These are phyloP conservation scores for Cynocephalus volans DNA, from an alignment of 2,113 vertebrate genomes.

Conservation along the genomic window DNA sequence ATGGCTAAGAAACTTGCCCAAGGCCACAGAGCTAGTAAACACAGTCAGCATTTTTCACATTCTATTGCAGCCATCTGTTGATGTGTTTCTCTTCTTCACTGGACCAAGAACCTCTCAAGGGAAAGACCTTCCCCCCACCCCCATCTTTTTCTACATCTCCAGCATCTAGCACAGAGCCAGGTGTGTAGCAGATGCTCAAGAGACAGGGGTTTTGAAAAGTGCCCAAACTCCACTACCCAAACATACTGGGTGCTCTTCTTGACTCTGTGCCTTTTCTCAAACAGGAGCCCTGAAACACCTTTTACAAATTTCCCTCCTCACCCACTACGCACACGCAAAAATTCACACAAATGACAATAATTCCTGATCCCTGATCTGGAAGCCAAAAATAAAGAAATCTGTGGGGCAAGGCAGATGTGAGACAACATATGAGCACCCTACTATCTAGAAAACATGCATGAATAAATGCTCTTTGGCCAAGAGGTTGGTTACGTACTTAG, in stretches of 20 bases:
- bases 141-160: neutral
- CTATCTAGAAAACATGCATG: neutral
- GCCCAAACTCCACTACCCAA: neutral
- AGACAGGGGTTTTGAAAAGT: neutral
- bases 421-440: neutral
- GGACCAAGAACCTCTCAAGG: neutral
- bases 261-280: neutral
- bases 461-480: neutral
- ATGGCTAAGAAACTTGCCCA: neutral
- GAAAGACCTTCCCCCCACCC: neutral
- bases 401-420: neutral
- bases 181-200: neutral
- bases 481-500: neutral
- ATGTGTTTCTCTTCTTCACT: neutral
- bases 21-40: neutral
- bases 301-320: neutral
- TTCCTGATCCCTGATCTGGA: neutral
- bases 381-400: constrained; percentile 1
- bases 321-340: neutral
- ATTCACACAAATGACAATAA: neutral
- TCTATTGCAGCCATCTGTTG: neutral
- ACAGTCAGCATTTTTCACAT: neutral
- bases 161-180: neutral
- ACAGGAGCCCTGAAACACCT: neutral
- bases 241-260: rapidly evolving